Conservation (phyloP, 2,113 vertebrate genomes). For the Nothoprocta pentlandii region DNA sequence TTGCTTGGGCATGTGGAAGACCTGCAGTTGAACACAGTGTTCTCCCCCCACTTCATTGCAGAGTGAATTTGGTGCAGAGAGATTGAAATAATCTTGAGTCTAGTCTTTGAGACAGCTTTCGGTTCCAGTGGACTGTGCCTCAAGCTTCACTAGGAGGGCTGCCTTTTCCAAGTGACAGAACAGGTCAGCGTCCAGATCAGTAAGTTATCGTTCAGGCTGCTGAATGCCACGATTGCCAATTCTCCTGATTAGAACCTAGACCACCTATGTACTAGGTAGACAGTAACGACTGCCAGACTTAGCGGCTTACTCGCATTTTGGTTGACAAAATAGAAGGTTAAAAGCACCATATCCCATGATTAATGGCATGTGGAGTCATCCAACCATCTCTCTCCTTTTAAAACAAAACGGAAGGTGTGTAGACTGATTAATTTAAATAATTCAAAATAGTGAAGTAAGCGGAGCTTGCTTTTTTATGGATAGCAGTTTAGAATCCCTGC, state of each 20-base stretch:
- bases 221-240: background rate
- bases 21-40: background rate
- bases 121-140: background rate
- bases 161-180: background rate
- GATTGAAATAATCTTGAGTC: background rate
- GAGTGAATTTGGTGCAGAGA: background rate
- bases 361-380: background rate
- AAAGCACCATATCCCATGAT: background rate
- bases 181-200: background rate
- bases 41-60: background rate
- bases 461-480: conserved; percentile 6
- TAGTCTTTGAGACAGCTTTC: fast-evolving
- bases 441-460: background rate
- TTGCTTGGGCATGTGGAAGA: background rate
- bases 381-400: background rate
- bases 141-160: background rate
- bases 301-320: background rate
- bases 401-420: background rate
- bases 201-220: background rate
- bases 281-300: background rate
- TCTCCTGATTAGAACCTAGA: background rate
- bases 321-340: background rate
- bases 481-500: background rate
- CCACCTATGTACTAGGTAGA: fast-evolving
- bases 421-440: background rate